Base-by-base conservation (phyloP, 1,140 invertebrate genomes). In the Asbolus verrucosus region DNA sequence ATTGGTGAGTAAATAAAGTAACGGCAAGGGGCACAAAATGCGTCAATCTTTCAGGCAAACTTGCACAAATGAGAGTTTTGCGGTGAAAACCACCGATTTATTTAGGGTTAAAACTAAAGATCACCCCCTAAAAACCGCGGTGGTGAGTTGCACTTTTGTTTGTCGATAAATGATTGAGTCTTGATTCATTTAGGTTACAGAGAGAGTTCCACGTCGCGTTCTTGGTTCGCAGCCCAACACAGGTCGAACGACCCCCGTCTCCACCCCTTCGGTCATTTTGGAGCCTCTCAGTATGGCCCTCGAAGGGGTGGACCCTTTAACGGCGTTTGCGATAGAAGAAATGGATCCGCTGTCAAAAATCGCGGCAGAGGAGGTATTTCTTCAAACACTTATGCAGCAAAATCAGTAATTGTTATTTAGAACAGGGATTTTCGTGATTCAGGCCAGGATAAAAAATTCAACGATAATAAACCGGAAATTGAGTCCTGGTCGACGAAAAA, bases 401-500 rank as follows among this genome's bases (percentile, higher is more conserved):
- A n/a, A n/a, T n/a, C n/a, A n/a, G 11, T 43, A 27, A 27, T 54
- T 54, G 46, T 13, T 19, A 6, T 54, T 54, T 24, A 54, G 46
- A 54, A n/a, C 16, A 46, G 41, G 5, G 46, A 54, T 11, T 11
- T 4, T 19, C 8, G 19, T 8, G 41, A 46, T 13, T 27, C 46
- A 27, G 18, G 21, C 6, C 21, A n/a, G 2, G 46, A 54, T 8
- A 36, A 62, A 65, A 79, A 76, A 61, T 70, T 76, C 14, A 81
- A 84, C 24, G 46, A 54, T 24, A 0, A 54, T 2, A 54, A 6
- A 31, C 85, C 89, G 61, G 84, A 85, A 41, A 85, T 90, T 71
- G 89, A 94, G 76, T 86, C 90, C 41, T 97, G 95, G 95, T 85
- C 83, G 73, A 78, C 84, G 2, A 89, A 91, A 72, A 88, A 91